Base-by-base conservation (phyloP, 2,797 vertebrate genomes). In the Rhinatrema bivittatum region DNA sequence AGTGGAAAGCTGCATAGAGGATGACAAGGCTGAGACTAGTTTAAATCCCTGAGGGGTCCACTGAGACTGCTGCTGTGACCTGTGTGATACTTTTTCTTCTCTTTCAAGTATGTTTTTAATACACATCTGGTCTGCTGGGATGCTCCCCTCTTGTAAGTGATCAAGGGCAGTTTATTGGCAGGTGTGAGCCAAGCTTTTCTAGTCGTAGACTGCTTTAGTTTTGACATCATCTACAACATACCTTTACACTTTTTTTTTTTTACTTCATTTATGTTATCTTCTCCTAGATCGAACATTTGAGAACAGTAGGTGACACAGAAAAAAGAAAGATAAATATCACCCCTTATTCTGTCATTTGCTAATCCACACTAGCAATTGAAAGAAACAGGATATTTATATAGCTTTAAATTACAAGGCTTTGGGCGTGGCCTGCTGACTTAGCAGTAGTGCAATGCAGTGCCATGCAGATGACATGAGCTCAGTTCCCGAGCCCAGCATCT, bases 11-110 rank as follows among this genome's bases (percentile, higher is more conserved):
- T 78, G 87, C 89, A 84, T 71, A 59, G 84, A 88, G 87, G 88
- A 96, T 95, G 93, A 96, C 91, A 90, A 93, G 91, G 81, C 88
- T 89, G 84, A 91, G 91, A 87, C 89, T 87, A 75, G 81, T 72
- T 77, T 84, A 75, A 84, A 76, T 93, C 91, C 87, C 90, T 65
- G 73, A 65, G 83, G 89, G 83, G 74, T 84, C 86, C 74, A 60
- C 76, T 81, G 89, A 93, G 91, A 89, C 88, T 80, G 68, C 84
- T 31, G 58, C 81, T 86, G 88, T 93, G 88, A 90, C 85, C 87
- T 82, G 81, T 79, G 79, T 85, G 79, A 80, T 86, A 88, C 89
- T 93, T 91, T 90, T 91, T 88, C 88, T 89, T 88, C 78, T 78
- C 88, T 94, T 94, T 93, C 89, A 94, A 91, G 90, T 93, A 72